Evolutionary conservation across 2,888 invertebrate species (phyloP).

Genomic region (Hybos culiciformis): DNA sequence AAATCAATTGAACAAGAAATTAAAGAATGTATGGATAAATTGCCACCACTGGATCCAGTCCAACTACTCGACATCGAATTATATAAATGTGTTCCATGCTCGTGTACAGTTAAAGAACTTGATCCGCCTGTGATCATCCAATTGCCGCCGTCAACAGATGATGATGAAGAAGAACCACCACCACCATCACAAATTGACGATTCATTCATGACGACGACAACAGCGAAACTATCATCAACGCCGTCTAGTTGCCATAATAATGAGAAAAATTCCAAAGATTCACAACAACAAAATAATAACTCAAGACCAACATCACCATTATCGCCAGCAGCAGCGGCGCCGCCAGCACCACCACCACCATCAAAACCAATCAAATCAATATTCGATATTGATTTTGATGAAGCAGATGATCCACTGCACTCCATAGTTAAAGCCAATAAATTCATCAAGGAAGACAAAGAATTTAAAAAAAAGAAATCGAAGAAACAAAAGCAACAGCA

Average conservation of each 20-base stretch:
- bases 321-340: background rate
- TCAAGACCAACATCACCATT: background rate
- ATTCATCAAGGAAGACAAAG: conserved; percentile 14
- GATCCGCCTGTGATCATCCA: background rate
- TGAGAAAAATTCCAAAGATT: too few relatives aligned
- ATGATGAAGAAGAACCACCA: background rate
- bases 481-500: background rate
- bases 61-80: too few relatives aligned
- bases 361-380: conserved; percentile 30
- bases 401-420: conserved; percentile 29
- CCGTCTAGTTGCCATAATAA: too few relatives aligned
- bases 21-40: conserved; percentile 12
- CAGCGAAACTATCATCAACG: too few relatives aligned
- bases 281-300: background rate
- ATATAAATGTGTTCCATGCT: conserved; percentile 17
- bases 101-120: conserved; percentile 12
- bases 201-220: too few relatives aligned
- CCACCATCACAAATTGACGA: too few relatives aligned
- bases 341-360: too few relatives aligned
- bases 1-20: conserved; percentile 21
- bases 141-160: background rate
- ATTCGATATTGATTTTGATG: conserved; percentile 35
- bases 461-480: conserved; percentile 3
- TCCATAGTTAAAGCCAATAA: too few relatives aligned
- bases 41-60: conserved; percentile 16